Conservation (phyloP, 2,113 vertebrate genomes). For the Corydoras sp. region DNA sequence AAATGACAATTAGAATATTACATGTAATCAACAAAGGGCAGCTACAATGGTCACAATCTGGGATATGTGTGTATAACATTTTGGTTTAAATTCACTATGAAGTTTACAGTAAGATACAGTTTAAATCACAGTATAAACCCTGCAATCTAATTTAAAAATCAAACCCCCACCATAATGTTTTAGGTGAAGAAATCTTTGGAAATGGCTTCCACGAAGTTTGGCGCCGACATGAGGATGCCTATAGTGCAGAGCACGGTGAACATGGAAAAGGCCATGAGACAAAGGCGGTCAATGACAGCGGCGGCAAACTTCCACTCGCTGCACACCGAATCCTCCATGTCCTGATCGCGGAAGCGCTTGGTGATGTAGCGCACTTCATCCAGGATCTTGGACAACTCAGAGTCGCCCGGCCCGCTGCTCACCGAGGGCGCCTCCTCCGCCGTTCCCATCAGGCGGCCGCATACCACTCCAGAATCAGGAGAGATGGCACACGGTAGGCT, state of each 20-base stretch:
- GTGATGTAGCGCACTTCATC: conserved; percentile 88
- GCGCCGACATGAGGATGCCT: conserved; percentile 91
- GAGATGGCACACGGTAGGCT: conserved; percentile 74
- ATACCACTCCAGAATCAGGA: conserved; percentile 78
- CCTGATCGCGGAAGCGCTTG: conserved; percentile 82
- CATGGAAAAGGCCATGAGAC: conserved; percentile 88
- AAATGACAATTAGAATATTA: too few relatives aligned
- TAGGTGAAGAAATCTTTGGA: conserved; percentile 89
- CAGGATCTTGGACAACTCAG: conserved; percentile 81
- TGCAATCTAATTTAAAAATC: background rate
- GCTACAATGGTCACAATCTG: too few relatives aligned
- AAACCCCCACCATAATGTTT: conserved; percentile 17
- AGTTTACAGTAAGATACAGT: too few relatives aligned
- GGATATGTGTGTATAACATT: too few relatives aligned
- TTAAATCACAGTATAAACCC: too few relatives aligned
- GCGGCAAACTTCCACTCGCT: conserved; percentile 96
- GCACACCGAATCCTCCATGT: conserved; percentile 73
- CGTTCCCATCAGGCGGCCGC: conserved; percentile 70
- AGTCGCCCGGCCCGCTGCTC: conserved; percentile 57
- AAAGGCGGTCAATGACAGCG: conserved; percentile 89
- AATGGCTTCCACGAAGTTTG: conserved; percentile 87
- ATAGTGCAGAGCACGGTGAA: conserved; percentile 91
- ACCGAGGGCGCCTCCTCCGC: conserved; percentile 65
- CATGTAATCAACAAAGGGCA: too few relatives aligned
- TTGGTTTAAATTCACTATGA: too few relatives aligned